Base-by-base conservation (phyloP, 2,888 invertebrate genomes). In the Plusia festucae region DNA sequence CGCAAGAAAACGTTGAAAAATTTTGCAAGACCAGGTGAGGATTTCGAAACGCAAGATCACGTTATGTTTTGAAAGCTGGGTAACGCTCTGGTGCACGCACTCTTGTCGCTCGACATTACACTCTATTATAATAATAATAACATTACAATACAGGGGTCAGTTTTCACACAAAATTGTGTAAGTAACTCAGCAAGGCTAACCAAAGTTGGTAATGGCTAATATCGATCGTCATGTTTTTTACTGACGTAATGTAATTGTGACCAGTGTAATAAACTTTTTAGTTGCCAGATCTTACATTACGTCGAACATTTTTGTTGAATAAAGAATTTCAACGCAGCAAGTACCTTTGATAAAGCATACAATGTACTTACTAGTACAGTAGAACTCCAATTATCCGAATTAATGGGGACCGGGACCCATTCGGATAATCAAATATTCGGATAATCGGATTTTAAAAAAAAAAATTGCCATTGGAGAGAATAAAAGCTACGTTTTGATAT, bases 1-100 rank as follows among this genome's bases (percentile, higher is more conserved):
- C 49, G 72, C 65, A 79, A 79, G 60, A 77, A 60, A 71, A 73
- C 70, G 70, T 68, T 79, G 70, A 68, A 78, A 82, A 84, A 80
- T 79, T 53, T 51, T 61, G 18, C 53, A 60, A 52, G 16, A 53
- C n/a, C 46, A n/a, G 53, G 40, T 57, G 54, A 57, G 59, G 68
- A 66, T 89, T 89, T 82, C 85, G 73, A 85, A 86, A 86, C 73
- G 61, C 82, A 77, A 76, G 81, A 88, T 85, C 88, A 88, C 88
- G 85, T 86, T 76, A 69, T 63, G 68, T 89, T 85, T 78, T 81
- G 89, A 76, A 86, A 89, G 68, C 13, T 30, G 27, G 40, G 79
- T 58, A 77, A 82, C 84, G 87, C 70, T 82, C 73, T 63, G 65
- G 30, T 75, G 81, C 67, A 57, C 74, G 65, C 66, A 73, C 70